phyloP scores from a whole-genome alignment of 2,797 vertebrate species.

The Channallabes apus region DNA sequence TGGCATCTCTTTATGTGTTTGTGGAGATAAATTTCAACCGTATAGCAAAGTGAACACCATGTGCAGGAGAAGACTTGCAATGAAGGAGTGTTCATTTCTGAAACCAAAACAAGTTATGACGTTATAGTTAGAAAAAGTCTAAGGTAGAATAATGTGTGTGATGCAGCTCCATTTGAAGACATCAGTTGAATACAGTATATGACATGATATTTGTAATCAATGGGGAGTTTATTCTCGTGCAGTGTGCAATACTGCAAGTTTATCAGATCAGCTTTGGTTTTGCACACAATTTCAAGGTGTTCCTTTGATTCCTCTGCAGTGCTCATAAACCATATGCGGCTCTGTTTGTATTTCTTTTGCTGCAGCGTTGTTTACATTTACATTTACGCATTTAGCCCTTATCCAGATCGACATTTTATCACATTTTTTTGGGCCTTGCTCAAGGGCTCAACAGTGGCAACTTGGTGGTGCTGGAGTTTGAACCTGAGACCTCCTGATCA shows the following conservation, averaged over 20 bases:
- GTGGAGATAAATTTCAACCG: not conserved
- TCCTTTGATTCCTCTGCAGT: too few relatives aligned
- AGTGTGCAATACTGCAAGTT: not conserved
- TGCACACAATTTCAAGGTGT: too few relatives aligned
- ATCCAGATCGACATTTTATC: too few relatives aligned
- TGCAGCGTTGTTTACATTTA: not conserved
- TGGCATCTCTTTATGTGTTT: conserved; percentile 14
- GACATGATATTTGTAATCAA: too few relatives aligned
- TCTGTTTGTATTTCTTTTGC: too few relatives aligned
- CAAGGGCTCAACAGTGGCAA: too few relatives aligned
- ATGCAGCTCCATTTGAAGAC: not conserved
- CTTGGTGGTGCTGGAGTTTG: too few relatives aligned
- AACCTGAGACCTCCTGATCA: too few relatives aligned
- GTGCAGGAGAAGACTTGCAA: conserved; percentile 4
- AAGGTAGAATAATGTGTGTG: not conserved
- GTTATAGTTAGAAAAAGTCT: not conserved
- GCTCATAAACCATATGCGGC: too few relatives aligned
- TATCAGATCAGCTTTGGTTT: not conserved
- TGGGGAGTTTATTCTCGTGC: too few relatives aligned
- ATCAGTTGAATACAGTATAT: not conserved
- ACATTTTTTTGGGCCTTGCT: too few relatives aligned
- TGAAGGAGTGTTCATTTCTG: not conserved
- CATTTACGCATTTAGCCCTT: too few relatives aligned
- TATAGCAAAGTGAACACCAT: conserved; percentile 5
- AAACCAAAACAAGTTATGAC: not conserved